Conservation (phyloP, 35 echinoderm and acorn worm genomes). For the Ptychodera flava region DNA sequence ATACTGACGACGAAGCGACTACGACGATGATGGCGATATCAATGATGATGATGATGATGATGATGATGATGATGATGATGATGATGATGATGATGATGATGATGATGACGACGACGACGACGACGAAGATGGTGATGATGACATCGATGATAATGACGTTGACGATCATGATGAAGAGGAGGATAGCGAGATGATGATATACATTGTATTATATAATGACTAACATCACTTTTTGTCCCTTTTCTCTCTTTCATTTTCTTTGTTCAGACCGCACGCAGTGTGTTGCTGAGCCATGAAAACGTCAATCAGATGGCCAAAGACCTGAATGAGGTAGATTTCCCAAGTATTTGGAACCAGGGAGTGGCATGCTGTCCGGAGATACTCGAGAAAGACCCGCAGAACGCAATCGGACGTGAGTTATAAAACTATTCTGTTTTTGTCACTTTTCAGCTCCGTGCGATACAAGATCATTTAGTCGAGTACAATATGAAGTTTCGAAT, state of each 20-base stretch:
- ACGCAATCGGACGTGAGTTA: neutral
- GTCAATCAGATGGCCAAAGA: slow-evolving; percentile 44
- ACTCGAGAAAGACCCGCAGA: neutral
- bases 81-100: slow-evolving; percentile 28
- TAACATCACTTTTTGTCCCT: too few relatives aligned
- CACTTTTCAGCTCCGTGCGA: too few relatives aligned
- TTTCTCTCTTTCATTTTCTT: too few relatives aligned
- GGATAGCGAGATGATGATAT: too few relatives aligned
- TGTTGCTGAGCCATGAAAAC: slow-evolving; percentile 43
- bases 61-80: slow-evolving; percentile 23
- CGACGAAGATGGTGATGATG: slow-evolving; percentile 21
- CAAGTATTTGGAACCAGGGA: neutral
- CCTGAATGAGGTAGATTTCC: slow-evolving; percentile 20
- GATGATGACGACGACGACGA: too few relatives aligned
- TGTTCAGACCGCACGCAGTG: slow-evolving; percentile 38
- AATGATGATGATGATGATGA: slow-evolving; percentile 21
- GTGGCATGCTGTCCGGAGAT: neutral
- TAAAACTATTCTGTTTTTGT: too few relatives aligned
- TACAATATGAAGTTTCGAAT: too few relatives aligned
- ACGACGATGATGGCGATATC: too few relatives aligned
- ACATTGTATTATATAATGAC: too few relatives aligned
- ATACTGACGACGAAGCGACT: too few relatives aligned
- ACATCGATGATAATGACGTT: neutral
- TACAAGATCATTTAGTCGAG: too few relatives aligned
- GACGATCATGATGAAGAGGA: too few relatives aligned